Base-by-base conservation (phyloP, 2,888 invertebrate genomes). In the Cecidostiba fungosa region DNA sequence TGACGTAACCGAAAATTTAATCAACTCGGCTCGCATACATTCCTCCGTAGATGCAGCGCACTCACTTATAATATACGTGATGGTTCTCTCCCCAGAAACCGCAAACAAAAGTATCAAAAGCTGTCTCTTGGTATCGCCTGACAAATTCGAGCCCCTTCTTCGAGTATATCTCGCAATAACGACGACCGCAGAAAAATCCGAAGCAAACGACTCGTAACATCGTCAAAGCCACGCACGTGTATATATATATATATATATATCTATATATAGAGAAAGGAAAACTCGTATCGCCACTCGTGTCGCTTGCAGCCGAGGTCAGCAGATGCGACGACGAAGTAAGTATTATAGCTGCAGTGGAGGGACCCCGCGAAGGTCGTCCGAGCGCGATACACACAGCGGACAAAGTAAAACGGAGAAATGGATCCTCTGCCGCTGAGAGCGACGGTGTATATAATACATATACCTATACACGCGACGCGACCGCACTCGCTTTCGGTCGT, bases 341-440 rank as follows among this genome's bases (percentile, higher is more conserved):
- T 62, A 77, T 69, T 50, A 19, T 10, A 80, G 80, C 19, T 26
- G 72, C 32, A 23, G 36, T 36, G 59, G 47, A 70, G 70, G 62
- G 54, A 77, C 23, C 72, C 16, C 23, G 19, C 80, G 80, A 73
- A 80, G 80, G 80, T 73, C 72, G 66, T 66, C 47, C 23, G 26
- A 43, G 59, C n/a, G 23, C 59, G 8, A 59, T 19, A 50, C 50
- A 50, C 6, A 59, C 6, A n/a, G 19, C 23, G 59, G 10, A 23
- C 59, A 59, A 59, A 59, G 59, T 23, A 59, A 59, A 23, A 59
- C 59, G 10, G 59, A 59, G 59, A 23, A 59, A 10, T 19, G 59
- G 54, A 54, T 54, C 59, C 59, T 59, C 59, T 4, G n/a, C 5
- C n/a, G n/a, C 5, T 6, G 59, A n/a, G 12, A 19, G 4, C 6